Evolutionary conservation across 1,140 invertebrate genomes (phyloP).

Genomic region (Tetranychus urticae): DNA sequence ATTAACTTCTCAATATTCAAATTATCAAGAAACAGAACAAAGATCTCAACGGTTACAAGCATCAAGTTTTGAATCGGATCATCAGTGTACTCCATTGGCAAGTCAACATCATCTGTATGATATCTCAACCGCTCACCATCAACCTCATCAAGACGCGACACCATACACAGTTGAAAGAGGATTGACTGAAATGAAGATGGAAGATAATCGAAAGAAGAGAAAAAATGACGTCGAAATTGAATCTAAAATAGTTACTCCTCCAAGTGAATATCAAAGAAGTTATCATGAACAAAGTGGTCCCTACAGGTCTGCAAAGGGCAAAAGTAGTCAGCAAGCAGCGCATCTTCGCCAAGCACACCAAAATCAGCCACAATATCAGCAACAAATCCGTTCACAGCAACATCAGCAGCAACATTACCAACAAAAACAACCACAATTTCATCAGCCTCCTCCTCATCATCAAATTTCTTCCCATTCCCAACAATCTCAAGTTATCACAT

Average conservation of each 20-base stretch:
- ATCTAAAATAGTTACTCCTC: neutral
- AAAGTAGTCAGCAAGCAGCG: neutral
- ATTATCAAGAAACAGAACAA: neutral
- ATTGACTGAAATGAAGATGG: neutral
- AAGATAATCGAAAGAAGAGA: neutral
- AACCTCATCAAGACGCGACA: neutral
- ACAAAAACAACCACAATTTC: neutral
- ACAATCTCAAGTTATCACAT: neutral
- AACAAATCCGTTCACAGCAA: neutral
- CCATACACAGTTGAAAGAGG: neutral
- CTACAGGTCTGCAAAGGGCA: neutral
- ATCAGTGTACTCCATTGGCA: neutral
- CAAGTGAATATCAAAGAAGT: neutral
- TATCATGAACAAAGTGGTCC: neutral
- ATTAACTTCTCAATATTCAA: neutral
- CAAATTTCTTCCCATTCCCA: neutral
- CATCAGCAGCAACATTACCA: neutral
- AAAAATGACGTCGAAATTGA: neutral
- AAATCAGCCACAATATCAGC: neutral
- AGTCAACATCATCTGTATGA: neutral
- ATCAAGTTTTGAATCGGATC: neutral
- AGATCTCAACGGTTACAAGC: neutral
- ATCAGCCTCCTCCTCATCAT: neutral
- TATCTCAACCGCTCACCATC: neutral
- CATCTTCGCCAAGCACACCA: neutral